A percentile compares a stretch with the other conserved stretches of the same genome.
Conservation (phyloP, 1,140 invertebrate genomes). For the Drosophila triauraria region DNA sequence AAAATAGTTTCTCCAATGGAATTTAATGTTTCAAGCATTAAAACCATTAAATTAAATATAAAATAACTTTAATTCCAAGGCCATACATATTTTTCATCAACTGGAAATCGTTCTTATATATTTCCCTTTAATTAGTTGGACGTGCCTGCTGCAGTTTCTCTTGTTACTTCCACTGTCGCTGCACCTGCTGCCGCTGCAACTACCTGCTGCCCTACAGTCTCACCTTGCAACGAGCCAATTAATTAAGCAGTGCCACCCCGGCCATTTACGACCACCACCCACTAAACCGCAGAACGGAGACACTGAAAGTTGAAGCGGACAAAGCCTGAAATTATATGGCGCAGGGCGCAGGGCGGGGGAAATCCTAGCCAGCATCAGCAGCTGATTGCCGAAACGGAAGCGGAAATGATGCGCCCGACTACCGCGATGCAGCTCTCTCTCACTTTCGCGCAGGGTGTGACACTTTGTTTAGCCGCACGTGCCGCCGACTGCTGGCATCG, state of each 20-base stretch:
- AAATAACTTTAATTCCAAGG: neutral
- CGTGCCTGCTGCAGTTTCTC: neutral
- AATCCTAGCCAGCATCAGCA: conserved; percentile 3
- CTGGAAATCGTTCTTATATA: neutral
- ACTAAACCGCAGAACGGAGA: conserved; percentile 23
- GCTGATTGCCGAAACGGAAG: conserved; percentile 77
- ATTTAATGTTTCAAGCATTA: too few species aligned
- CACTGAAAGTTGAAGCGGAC: conserved; percentile 54
- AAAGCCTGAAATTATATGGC: conserved; percentile 55
- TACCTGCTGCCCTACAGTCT: neutral
- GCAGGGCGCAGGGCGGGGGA: neutral
- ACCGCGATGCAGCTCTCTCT: neutral
- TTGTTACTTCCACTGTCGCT: too few species aligned
- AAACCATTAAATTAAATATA: neutral
- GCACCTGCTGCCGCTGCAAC: neutral
- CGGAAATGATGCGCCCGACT: conserved; percentile 67
- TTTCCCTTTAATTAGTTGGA: conserved; percentile 3
- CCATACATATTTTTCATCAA: neutral
- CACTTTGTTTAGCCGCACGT: conserved; percentile 80
- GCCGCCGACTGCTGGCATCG: conserved; percentile 43
- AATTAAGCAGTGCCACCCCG: conserved; percentile 48
- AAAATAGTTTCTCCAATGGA: too few species aligned
- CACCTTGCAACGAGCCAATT: conserved; percentile 53
- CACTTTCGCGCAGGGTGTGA: conserved; percentile 17
- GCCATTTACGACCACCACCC: conserved; percentile 24